Evolutionary conservation across 2,888 invertebrate genomes (phyloP), one percentile per base, ranked within the genome.

Genomic region (Alloplasta piceator): DNA sequence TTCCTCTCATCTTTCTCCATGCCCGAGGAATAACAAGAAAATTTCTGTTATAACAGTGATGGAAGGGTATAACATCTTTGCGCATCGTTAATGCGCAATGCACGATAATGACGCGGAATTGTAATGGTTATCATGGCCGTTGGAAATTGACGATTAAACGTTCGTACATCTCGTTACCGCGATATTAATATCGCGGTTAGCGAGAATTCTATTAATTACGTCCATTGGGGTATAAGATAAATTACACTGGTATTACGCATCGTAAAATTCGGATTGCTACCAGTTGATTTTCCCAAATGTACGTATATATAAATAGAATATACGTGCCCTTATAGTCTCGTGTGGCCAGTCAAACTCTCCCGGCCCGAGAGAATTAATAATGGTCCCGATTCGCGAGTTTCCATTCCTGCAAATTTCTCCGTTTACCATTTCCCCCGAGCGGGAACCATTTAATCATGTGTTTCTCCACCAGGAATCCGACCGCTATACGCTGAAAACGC

Each of bases 381-480:
- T 71, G 26, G 36, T 46, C 41, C 12, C 71, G 38, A 55, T 76
- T 76, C 70, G 12, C 63, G 46, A 63, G 64, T 75, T 67, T 61
- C 26, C 48, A 41, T 16, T 39, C 58, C 58, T 50, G 46, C 10
- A 38, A 6, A 5, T 36, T 12, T 10, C n/a, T 4, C 4, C 6
- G 55, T 36, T 73, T 46, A 48, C 58, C 48, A 7, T 39, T 10
- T 26, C 48, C 26, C 66, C 12, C 14, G 60, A 55, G 61, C 66
- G 41, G 56, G 63, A 64, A 63, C 56, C 77, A 58, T 71, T 77
- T 71, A 71, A 71, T 77, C 70, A 71, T 77, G 76, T 76, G 63
- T 76, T 77, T 50, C 48, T 64, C 63, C 12, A 46, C 43, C 16
- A 46, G 4, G 43, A 46, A 63, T 43, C 16, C 43, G 16, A 12